phyloP scores from a whole-genome alignment of 2,888 invertebrate species.

The Erebia aethiops region DNA sequence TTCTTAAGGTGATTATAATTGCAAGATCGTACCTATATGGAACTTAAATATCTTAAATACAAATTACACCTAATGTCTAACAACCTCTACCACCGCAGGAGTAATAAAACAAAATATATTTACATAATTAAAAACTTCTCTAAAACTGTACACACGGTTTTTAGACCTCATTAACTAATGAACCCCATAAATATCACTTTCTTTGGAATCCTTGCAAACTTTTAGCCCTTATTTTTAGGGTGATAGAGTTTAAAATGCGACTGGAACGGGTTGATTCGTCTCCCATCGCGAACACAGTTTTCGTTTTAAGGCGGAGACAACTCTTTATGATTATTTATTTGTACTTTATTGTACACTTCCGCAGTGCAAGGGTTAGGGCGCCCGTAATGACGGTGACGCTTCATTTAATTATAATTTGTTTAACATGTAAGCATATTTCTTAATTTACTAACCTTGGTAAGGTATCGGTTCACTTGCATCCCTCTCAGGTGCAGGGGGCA shows the following conservation, averaged over 20 bases:
- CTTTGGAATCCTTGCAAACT: constrained; percentile 58
- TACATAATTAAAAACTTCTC: constrained; percentile 41
- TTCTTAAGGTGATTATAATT: not conserved
- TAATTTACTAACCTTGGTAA: constrained; percentile 18
- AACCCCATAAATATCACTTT: constrained; percentile 78
- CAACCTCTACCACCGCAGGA: not conserved
- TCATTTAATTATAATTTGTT: constrained; percentile 25
- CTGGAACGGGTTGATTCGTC: constrained; percentile 27
- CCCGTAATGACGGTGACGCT: constrained; percentile 32
- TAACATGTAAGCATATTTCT: constrained; percentile 18
- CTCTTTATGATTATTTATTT: constrained; percentile 73
- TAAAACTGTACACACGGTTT: constrained; percentile 44
- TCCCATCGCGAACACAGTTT: constrained; percentile 66
- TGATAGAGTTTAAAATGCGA: constrained; percentile 26
- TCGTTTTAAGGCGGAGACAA: constrained; percentile 74
- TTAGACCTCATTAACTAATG: constrained; percentile 63
- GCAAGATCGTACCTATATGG: not conserved
- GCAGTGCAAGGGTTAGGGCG: constrained; percentile 39
- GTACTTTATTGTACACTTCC: constrained; percentile 48
- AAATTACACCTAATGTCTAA: constrained; percentile 14
- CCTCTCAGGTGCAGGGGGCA: too few relatives aligned
- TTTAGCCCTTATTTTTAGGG: constrained; percentile 15
- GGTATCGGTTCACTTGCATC: not conserved
- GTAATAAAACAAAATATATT: constrained; percentile 37
- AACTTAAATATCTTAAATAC: constrained; percentile 11